These are phyloP conservation scores for Trypoxylus dichotomus DNA, from an alignment of 1,140 invertebrate genomes.

Conservation along the genomic window DNA sequence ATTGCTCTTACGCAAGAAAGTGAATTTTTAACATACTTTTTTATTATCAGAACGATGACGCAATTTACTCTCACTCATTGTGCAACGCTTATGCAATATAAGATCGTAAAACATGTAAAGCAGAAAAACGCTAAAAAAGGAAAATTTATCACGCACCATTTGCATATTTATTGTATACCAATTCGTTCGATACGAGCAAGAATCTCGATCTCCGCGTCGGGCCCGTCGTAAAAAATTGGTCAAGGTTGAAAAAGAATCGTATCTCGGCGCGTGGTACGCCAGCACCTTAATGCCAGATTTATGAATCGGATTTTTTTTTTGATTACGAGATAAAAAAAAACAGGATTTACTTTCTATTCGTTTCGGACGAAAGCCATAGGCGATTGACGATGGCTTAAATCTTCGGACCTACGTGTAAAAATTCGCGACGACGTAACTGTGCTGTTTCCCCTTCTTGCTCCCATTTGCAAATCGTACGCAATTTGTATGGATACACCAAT, in stretches of 20 bases:
- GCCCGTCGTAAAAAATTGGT: not conserved
- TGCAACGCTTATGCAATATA: not conserved
- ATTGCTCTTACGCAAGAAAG: no score
- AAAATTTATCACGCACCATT: not conserved
- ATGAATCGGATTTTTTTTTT: conserved; percentile 3
- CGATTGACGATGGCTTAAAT: not conserved
- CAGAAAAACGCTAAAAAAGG: not conserved
- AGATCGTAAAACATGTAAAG: not conserved
- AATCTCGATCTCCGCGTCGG: not conserved
- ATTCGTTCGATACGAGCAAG: not conserved
- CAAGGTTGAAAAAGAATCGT: not conserved
- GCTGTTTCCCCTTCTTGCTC: no score
- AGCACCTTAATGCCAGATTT: not conserved
- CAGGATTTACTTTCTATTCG: not conserved
- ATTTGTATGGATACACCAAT: no score
- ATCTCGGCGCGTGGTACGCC: not conserved
- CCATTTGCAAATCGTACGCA: no score
- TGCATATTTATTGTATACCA: not conserved
- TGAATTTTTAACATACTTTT: no score
- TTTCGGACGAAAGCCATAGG: not conserved
- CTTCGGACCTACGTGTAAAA: not conserved
- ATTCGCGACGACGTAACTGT: not conserved
- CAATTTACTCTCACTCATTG: not conserved
- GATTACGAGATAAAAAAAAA: not conserved
- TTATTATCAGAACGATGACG: not conserved